Conservation (phyloP, 2,113 vertebrate species). For the Eublepharis macularius region DNA sequence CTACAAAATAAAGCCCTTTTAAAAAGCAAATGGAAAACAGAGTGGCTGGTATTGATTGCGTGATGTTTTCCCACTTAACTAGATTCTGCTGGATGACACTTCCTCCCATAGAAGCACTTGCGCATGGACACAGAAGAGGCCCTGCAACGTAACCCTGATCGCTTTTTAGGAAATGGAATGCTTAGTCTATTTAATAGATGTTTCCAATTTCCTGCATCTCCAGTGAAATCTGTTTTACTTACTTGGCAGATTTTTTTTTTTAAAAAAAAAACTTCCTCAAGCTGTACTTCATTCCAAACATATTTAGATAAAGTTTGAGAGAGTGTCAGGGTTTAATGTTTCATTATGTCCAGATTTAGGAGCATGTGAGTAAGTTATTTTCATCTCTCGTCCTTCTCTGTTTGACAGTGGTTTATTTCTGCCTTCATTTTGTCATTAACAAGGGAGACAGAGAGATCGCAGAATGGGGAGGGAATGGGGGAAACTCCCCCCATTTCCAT, state of each 20-base stretch:
- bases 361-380: constrained; percentile 3
- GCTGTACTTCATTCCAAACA: constrained; percentile 56
- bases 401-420: constrained; percentile 38
- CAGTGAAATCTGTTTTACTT: constrained; percentile 59
- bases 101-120: neutral
- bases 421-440: constrained; percentile 34
- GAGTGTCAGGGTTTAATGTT: constrained; percentile 44
- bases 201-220: constrained; percentile 68
- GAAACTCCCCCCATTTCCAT: neutral
- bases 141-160: constrained; percentile 35
- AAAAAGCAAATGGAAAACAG: constrained; percentile 68
- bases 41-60: constrained; percentile 68
- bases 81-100: constrained; percentile 47
- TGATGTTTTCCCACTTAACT: constrained; percentile 67
- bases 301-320: constrained; percentile 58
- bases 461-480: neutral
- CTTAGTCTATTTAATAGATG: constrained; percentile 68
- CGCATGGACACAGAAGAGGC: neutral
- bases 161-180: constrained; percentile 61
- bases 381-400: neutral
- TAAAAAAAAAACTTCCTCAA: constrained; percentile 45
- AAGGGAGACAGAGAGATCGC: constrained; percentile 24
- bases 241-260: constrained; percentile 60
- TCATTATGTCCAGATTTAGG: constrained; percentile 40
- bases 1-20: constrained; percentile 67